phyloP scores from a whole-genome alignment of 2,797 vertebrate genomes.

The Myripristis jacobus region DNA sequence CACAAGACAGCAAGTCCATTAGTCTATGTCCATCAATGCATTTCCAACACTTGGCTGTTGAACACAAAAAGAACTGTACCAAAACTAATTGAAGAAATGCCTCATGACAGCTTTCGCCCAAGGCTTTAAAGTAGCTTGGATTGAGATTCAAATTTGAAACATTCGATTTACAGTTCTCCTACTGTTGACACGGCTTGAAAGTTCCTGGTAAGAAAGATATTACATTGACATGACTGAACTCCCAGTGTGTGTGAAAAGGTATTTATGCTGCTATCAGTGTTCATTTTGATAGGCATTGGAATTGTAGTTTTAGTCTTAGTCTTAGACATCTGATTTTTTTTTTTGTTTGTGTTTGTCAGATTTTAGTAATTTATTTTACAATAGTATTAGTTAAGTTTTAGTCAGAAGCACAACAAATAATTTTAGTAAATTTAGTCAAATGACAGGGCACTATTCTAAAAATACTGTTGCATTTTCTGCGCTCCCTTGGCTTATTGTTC shows the following conservation, averaged over 20 bases:
- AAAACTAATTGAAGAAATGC: constrained; percentile 63
- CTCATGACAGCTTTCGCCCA: constrained; percentile 64
- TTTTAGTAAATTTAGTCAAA: no score
- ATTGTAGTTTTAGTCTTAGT: no score
- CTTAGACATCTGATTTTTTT: no score
- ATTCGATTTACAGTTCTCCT: neutral
- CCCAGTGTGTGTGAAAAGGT: neutral
- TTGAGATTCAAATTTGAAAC: constrained; percentile 33
- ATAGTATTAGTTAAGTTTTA: no score
- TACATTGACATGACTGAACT: neutral
- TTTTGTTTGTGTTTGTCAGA: no score
- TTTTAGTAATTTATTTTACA: no score
- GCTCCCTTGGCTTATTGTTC: no score
- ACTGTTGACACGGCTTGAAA: constrained; percentile 3
- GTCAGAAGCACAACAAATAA: no score
- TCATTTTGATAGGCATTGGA: no score
- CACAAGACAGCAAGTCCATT: constrained; percentile 68
- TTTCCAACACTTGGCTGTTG: constrained; percentile 43
- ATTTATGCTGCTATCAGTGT: no score
- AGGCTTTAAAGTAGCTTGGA: constrained; percentile 42
- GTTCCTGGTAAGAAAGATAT: neutral
- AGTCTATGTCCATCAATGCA: constrained; percentile 63
- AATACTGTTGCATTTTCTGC: no score
- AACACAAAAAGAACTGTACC: constrained; percentile 51
- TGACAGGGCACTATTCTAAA: no score